These are phyloP conservation scores for Bovichtus variegatus DNA, from an alignment of 2,797 vertebrate species.

Conservation along the genomic window DNA sequence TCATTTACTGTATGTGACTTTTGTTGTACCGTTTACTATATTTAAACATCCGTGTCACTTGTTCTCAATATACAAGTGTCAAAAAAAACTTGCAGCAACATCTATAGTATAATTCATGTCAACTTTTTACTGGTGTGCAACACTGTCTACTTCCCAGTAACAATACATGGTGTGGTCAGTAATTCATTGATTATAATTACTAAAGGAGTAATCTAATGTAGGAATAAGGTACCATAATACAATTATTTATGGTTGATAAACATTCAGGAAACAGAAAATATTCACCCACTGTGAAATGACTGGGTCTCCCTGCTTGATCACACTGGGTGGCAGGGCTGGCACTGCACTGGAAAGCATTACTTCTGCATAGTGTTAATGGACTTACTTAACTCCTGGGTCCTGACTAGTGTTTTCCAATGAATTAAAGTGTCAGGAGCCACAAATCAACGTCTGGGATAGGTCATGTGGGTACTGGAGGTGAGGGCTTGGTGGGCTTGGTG, in stretches of 20 bases:
- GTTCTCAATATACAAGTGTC: not conserved
- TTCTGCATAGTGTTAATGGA: constrained; percentile 83
- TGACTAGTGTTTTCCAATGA: constrained; percentile 86
- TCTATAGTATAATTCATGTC: not conserved
- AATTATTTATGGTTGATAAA: constrained; percentile 45
- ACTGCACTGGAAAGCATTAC: constrained; percentile 77
- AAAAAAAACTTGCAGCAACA: not conserved
- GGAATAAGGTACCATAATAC: not conserved
- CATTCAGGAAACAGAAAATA: too few species aligned
- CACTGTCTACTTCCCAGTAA: not conserved
- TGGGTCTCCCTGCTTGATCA: constrained; percentile 63
- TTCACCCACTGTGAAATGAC: constrained; percentile 67
- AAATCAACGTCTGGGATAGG: constrained; percentile 79
- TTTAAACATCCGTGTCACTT: not conserved
- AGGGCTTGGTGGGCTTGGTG: constrained; percentile 58
- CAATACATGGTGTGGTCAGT: not conserved
- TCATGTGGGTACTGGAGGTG: constrained; percentile 64
- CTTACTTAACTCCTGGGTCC: constrained; percentile 83
- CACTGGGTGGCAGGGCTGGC: constrained; percentile 79
- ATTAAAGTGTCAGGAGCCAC: constrained; percentile 85
- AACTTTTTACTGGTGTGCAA: too few species aligned
- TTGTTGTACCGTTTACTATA: not conserved
- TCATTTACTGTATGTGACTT: not conserved
- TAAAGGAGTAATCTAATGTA: constrained; percentile 5
- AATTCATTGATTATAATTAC: not conserved